Base-by-base conservation (phyloP, 2,797 vertebrate genomes). In the Sciaenops ocellatus region DNA sequence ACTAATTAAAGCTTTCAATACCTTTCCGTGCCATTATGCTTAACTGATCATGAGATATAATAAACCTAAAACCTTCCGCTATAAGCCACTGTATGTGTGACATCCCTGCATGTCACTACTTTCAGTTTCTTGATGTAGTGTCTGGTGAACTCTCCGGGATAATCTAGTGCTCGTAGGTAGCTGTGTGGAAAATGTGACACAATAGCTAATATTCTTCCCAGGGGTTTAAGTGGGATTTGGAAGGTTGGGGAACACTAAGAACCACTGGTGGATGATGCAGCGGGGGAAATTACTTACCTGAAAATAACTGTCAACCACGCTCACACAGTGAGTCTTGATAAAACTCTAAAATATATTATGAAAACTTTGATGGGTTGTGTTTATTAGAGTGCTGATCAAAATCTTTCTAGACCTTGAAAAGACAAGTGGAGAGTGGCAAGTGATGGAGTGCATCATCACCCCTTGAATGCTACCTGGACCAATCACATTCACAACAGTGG, bases 181-280 rank as follows among this genome's bases (percentile, higher is more conserved):
- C 73, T 76, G 69, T 69, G 71, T 66, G 71, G 80, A 84, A 85
- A 85, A 78, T 79, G 56, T 75, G 46, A 18, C 66, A 85, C 73
- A 84, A 73, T 54, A 69, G 70, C 51, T 79, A 74, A 84, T 73
- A 78, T 78, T 86, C 61, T 75, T 80, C 64, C 71, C 20, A 12
- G 59, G 78, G 80, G 46, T 79, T 76, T 69, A 76, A 34, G 68
- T 76, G n/a, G 60, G 73, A 88, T 83, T 85, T 80, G 67, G 30
- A 89, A 74, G 82, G 68, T 60, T 76, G 51, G 51, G 47, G 82
- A 83, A 88, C 82, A 73, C 66, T 82, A 67, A 74, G 47, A 83
- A 41, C 30, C 62, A 67, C n/a, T 30, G 38, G 60, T 55, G 65
- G 68, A 85, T 73, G 65, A 84, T 82, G 54, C 41, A n/a, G 66